Conservation (phyloP, 2,888 invertebrate genomes). For the Rhopalosiphum nymphaeae region DNA sequence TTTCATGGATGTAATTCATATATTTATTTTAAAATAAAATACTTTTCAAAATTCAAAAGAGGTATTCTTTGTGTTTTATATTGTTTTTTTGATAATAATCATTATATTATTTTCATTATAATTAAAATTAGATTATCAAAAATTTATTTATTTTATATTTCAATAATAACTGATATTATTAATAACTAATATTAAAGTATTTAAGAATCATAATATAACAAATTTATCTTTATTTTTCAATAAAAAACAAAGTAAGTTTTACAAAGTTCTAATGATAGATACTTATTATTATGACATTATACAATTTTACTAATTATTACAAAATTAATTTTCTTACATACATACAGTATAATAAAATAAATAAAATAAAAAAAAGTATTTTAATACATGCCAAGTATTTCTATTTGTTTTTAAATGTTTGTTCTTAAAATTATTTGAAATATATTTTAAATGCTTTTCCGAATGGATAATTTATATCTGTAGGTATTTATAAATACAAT, state of each 20-base stretch:
- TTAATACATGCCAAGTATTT: neutral
- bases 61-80: neutral
- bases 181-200: neutral
- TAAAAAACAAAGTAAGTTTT: neutral
- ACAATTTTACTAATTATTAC: neutral
- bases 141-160: neutral
- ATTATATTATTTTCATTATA: neutral
- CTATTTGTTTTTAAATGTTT: neutral
- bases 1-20: neutral
- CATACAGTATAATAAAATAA: neutral
- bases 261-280: neutral
- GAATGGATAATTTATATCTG: neutral
- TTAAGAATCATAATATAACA: neutral
- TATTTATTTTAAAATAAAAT: neutral
- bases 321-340: neutral
- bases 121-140: neutral
- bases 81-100: neutral
- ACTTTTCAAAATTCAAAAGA: neutral
- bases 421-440: neutral
- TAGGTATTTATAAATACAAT: neutral
- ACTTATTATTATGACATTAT: neutral
- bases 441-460: neutral
- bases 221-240: neutral
- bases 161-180: neutral
- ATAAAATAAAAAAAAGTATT: neutral